Evolutionary conservation across 2,797 vertebrate species (phyloP).

Genomic region (Pseudochirops cupreus): DNA sequence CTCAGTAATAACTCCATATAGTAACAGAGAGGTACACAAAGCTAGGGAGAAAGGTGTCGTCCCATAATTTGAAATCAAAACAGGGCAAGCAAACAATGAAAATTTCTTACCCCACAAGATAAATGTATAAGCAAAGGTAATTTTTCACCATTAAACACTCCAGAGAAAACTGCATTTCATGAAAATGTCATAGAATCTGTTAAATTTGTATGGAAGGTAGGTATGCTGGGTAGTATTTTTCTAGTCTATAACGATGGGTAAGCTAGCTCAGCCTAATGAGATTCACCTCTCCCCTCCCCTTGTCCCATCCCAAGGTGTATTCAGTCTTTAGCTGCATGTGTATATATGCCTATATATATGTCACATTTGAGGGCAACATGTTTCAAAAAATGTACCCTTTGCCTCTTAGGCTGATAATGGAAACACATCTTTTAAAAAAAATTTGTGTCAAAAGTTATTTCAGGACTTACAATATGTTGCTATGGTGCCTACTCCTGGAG

Average conservation of each 20-base stretch:
- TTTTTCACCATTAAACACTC: constrained; percentile 60
- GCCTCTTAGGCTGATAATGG: constrained; percentile 62
- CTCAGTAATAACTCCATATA: not conserved
- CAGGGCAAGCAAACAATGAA: constrained; percentile 39
- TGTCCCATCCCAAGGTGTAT: not conserved
- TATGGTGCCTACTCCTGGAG: constrained; percentile 88
- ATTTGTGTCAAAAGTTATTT: constrained; percentile 83
- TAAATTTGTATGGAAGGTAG: constrained; percentile 64
- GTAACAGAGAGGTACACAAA: not conserved
- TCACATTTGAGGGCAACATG: constrained; percentile 23
- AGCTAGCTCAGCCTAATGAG: constrained; percentile 59
- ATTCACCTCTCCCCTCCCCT: not conserved
- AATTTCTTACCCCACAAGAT: constrained; percentile 48
- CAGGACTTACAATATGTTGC: constrained; percentile 87
- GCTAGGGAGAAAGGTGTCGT: constrained; percentile 2
- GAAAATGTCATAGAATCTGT: constrained; percentile 56
- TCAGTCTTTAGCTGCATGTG: constrained; percentile 37
- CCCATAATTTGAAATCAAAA: constrained; percentile 49
- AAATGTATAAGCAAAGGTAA: constrained; percentile 5
- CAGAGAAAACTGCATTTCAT: constrained; percentile 57
- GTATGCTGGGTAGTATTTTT: constrained; percentile 56
- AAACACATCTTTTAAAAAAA: constrained; percentile 67
- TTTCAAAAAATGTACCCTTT: constrained; percentile 42
- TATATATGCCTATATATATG: constrained; percentile 4
- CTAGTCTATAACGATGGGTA: constrained; percentile 60